Conservation (phyloP, 2,797 vertebrate species). For the Vultur gryphus region DNA sequence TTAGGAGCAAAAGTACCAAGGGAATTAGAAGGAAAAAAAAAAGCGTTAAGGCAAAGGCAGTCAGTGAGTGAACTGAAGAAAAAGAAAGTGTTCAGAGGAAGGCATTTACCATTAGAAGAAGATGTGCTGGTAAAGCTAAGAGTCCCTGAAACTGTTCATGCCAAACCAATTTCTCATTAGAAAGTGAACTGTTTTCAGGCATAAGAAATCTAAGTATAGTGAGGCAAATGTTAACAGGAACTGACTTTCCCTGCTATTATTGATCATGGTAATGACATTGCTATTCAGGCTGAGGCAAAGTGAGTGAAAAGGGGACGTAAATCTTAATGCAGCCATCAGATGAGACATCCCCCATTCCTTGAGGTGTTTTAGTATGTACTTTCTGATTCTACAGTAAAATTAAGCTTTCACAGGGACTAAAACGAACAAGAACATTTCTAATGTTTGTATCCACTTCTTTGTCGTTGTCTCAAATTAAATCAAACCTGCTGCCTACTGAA, state of each 20-base stretch:
- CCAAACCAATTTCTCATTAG: not conserved
- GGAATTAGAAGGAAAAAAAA: not conserved
- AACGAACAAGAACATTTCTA: not conserved
- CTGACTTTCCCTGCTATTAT: constrained; percentile 2
- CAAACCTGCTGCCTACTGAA: not conserved
- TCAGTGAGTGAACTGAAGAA: not conserved
- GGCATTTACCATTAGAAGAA: not conserved
- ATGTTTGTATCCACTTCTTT: not conserved
- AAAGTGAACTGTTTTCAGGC: not conserved
- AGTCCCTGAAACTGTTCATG: not conserved
- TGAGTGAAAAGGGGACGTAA: not conserved
- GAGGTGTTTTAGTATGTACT: not conserved
- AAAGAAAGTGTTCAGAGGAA: not conserved
- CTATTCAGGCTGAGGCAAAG: not conserved
- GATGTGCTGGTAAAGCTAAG: not conserved
- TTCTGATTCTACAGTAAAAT: not conserved
- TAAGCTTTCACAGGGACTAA: not conserved
- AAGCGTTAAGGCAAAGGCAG: not conserved
- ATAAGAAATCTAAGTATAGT: not conserved
- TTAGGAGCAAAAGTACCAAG: not conserved
- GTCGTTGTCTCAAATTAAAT: not conserved
- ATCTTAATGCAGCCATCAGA: not conserved
- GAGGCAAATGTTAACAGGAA: not conserved
- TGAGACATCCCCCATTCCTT: not conserved
- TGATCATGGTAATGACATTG: not conserved